Percentiles rank a stretch among this genome's conserved stretches.
phyloP scores from a whole-genome alignment of 2,888 invertebrate species.

The Xestia xanthographa region DNA sequence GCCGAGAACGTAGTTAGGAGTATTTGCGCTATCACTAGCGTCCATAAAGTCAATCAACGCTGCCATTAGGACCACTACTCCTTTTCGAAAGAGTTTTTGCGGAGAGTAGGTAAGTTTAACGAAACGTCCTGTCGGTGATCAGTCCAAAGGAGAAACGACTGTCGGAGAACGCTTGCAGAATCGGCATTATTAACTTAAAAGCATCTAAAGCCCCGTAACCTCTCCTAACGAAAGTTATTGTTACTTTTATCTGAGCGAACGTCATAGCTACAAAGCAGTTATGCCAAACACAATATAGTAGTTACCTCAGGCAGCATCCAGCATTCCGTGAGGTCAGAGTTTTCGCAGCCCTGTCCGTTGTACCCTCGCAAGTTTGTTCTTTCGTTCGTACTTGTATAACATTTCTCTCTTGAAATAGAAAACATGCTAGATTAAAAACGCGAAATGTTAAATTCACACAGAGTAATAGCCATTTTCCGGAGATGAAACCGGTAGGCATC shows the following conservation, averaged over 20 bases:
- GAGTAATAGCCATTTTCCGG: not conserved
- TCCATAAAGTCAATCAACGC: not conserved
- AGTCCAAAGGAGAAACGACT: too few relatives aligned
- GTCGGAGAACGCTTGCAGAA: too few relatives aligned
- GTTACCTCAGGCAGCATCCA: constrained; percentile 91
- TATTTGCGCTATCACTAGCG: not conserved
- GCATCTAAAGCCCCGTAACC: not conserved
- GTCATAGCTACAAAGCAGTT: not conserved
- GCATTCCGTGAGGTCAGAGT: constrained; percentile 89
- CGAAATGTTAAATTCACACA: not conserved
- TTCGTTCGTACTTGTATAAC: constrained; percentile 83
- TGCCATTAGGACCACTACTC: too few relatives aligned
- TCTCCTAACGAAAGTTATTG: not conserved
- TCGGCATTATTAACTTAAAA: not conserved
- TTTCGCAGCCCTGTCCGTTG: constrained; percentile 84
- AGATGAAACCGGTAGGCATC: not conserved
- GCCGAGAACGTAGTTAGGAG: not conserved
- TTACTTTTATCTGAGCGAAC: not conserved
- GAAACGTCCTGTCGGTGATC: too few relatives aligned
- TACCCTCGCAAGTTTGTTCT: constrained; percentile 78
- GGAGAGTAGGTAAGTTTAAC: too few relatives aligned
- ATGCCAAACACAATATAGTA: constrained; percentile 59
- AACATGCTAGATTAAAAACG: constrained; percentile 19
- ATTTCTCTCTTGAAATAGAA: constrained; percentile 83
- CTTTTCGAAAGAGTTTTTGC: not conserved